A percentile compares a stretch with the other conserved stretches of the same genome.
These are phyloP conservation scores for Axea sp. DNA, from an alignment of 2,888 invertebrate genomes.

Conservation along the genomic window DNA sequence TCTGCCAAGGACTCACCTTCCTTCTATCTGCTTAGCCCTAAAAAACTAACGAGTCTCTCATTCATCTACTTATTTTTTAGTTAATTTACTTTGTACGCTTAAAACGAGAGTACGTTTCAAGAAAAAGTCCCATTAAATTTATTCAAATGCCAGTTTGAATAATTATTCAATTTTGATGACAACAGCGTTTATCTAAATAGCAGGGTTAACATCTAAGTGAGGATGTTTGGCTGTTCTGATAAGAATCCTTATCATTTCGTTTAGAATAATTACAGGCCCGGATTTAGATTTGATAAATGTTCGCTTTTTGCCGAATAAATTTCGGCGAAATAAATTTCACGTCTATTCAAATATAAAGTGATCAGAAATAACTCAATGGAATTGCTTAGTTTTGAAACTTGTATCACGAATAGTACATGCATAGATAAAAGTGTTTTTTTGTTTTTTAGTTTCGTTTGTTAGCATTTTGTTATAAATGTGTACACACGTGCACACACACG, in stretches of 20 bases:
- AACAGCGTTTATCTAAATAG: constrained; percentile 30
- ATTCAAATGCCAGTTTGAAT: constrained; percentile 19
- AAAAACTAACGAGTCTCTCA: constrained; percentile 34
- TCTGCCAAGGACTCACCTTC: constrained; percentile 73
- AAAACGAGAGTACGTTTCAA: constrained; percentile 15
- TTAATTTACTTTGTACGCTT: constrained; percentile 18
- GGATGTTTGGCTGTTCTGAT: constrained; percentile 24
- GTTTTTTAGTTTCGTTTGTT: too few species aligned
- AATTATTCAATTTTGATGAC: constrained; percentile 40
- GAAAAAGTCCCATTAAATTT: constrained; percentile 18
- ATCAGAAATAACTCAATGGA: too few species aligned
- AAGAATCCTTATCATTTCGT: constrained; percentile 40
- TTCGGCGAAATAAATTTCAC: too few species aligned
- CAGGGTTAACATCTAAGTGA: constrained; percentile 32
- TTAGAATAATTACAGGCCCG: constrained; percentile 17
- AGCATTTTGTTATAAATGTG: too few species aligned
- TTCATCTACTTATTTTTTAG: constrained; percentile 40
- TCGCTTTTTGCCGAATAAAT: too few species aligned
- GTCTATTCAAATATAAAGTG: too few species aligned
- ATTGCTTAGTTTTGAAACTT: too few species aligned
- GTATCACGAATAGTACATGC: too few species aligned
- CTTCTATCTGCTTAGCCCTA: constrained; percentile 36
- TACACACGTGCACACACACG: too few species aligned
- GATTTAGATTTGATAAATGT: constrained; percentile 20
- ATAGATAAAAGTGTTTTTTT: too few species aligned